phyloP scores from a whole-genome alignment of 2,797 vertebrate genomes.

The Cheracebus regulus region DNA sequence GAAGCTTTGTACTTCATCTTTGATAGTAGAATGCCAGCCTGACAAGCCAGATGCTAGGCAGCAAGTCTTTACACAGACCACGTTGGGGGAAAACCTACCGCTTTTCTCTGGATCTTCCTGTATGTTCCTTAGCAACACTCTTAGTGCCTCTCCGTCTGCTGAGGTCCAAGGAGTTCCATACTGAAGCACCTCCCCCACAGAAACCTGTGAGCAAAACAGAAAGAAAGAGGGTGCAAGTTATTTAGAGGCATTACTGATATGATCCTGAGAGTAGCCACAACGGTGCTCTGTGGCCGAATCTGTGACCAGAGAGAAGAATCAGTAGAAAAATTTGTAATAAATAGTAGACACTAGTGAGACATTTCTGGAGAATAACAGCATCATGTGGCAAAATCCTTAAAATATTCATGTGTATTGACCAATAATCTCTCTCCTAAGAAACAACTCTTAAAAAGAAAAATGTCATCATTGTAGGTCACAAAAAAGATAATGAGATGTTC shows the following conservation, averaged over 20 bases:
- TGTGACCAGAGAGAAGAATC: neutral
- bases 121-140: rapidly evolving
- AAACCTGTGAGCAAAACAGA: neutral
- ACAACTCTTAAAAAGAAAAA: neutral
- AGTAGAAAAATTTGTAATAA: neutral
- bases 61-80: rapidly evolving
- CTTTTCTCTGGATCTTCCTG: neutral
- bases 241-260: rapidly evolving
- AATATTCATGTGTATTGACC: rapidly evolving
- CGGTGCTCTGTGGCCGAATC: rapidly evolving
- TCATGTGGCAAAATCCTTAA: neutral
- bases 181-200: no score
- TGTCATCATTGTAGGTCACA: neutral
- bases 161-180: no score
- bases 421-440: neutral
- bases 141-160: neutral
- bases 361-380: neutral
- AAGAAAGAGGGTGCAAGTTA: no score
- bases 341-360: neutral
- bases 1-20: rapidly evolving
- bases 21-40: neutral
- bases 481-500: neutral
- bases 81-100: rapidly evolving
- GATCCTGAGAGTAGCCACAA: neutral
- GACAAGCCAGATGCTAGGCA: rapidly evolving